These are phyloP conservation scores for Brienomyrus longianalis DNA, from an alignment of 2,113 vertebrate genomes.

Conservation along the genomic window DNA sequence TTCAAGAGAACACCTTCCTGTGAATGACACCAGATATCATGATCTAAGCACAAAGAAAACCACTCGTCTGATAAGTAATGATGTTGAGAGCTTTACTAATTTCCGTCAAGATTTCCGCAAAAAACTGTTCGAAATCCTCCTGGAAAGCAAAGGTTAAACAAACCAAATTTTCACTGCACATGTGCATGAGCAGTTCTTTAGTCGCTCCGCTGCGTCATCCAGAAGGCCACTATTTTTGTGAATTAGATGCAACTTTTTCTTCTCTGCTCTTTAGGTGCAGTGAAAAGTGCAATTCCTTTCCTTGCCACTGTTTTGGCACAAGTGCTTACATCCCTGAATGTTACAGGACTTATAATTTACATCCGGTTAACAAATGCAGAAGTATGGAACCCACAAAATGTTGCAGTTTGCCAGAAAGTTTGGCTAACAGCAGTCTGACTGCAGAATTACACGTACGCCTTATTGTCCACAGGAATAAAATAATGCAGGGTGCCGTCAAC, in stretches of 20 bases:
- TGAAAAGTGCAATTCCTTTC: not conserved
- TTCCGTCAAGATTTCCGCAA: not conserved
- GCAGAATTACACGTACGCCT: not conserved
- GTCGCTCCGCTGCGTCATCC: conserved; percentile 24
- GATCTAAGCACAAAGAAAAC: not conserved
- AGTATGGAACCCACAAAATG: no score
- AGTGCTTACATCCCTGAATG: not conserved
- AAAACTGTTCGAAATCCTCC: conserved; percentile 15
- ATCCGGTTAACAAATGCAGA: not conserved
- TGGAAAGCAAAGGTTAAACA: conserved; percentile 30
- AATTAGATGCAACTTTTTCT: conserved; percentile 21
- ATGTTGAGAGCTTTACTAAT: not conserved
- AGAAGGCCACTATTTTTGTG: conserved; percentile 11
- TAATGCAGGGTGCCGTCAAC: not conserved
- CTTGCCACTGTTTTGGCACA: not conserved
- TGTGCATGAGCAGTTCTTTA: conserved; percentile 36
- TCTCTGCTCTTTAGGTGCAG: conserved; percentile 16
- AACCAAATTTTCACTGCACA: conserved; percentile 38
- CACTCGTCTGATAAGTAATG: not conserved
- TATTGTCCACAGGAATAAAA: not conserved
- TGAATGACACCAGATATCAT: not conserved
- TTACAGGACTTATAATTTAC: not conserved
- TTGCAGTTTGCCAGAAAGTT: not conserved
- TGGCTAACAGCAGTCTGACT: not conserved
- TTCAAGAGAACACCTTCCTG: not conserved